Evolutionary conservation across 2,113 vertebrate species (phyloP).

Genomic region (Rattus rattus): DNA sequence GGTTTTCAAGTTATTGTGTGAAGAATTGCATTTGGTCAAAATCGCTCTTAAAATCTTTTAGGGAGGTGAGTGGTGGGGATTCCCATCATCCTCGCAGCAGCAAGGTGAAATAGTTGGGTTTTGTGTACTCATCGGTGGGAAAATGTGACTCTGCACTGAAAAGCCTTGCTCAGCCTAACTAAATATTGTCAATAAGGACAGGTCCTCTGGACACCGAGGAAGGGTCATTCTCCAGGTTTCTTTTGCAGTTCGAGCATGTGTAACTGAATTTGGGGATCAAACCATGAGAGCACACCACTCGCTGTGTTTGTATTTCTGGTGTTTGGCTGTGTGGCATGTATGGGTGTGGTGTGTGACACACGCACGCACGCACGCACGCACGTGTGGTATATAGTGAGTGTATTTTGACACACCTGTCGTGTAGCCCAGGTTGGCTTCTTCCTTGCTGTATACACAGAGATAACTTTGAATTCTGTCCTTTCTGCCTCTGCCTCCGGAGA

Average conservation of each 20-base stretch:
- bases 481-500: neutral
- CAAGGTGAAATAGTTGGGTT: constrained; percentile 40
- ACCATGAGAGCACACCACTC: neutral
- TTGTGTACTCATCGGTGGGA: constrained; percentile 25
- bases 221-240: constrained; percentile 21
- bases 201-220: constrained; percentile 40
- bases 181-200: constrained; percentile 58
- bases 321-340: no score
- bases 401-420: neutral
- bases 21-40: constrained; percentile 41
- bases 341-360: neutral
- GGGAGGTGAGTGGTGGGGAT: neutral
- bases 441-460: neutral
- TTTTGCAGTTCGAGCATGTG: constrained; percentile 19
- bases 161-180: constrained; percentile 60
- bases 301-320: constrained; percentile 47
- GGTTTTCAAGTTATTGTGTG: constrained; percentile 17
- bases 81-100: neutral
- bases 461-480: neutral
- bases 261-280: constrained; percentile 51
- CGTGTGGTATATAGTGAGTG: neutral
- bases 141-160: constrained; percentile 10
- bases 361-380: no score
- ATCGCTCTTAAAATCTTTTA: constrained; percentile 16
- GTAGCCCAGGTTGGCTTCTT: neutral